Evolutionary conservation across 92 coral and sea anemone genomes (phyloP), one percentile per base, ranked within the genome.

Genomic region (Siderastrea radians): DNA sequence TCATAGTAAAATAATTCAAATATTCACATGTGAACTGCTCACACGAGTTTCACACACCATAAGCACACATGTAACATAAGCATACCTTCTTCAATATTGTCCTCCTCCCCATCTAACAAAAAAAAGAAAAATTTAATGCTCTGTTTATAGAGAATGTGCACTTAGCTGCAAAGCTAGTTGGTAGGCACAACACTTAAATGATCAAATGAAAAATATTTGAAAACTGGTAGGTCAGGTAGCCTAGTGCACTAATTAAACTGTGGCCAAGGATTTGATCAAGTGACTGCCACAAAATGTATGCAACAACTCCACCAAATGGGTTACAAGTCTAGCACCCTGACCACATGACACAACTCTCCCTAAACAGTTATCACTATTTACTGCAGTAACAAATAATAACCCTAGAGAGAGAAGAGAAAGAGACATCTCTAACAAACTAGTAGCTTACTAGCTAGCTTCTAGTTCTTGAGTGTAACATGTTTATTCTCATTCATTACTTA

Each of bases 91-190:
- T 73, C 78, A 53, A 74, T 13, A 54, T 54, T 7, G n/a, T 57
- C 60, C 57, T 43, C 79, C 79, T 54, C 79, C 79, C 46, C 79
- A 38, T 74, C 79, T 74, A 74, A 74, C 63, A 74, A 74, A 54
- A 74, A 54, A 7, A 74, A 49, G 54, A 54, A 74, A 43, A 74
- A 17, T 51, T 74, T 74, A 74, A 4, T 49, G 59, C 19, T 72
- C 46, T 49, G 61, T 72, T 72, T 44, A 72, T 38, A 49, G 59
- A 72, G 77, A 72, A 72, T 72, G 77, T 72, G 26, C 61, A 73
- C 61, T 73, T 54, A 73, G 78, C 17, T 54, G 58, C 78, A 51
- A 73, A 73, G 78, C 47, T 54, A 72, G 59, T 72, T 68, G 72
- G 49, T 68, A 68, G 48, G 72, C 72, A 68, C 49, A 68, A 50